Conservation (phyloP, 35 echinoderm and acorn worm species). For the Ophioderma brevispina region DNA sequence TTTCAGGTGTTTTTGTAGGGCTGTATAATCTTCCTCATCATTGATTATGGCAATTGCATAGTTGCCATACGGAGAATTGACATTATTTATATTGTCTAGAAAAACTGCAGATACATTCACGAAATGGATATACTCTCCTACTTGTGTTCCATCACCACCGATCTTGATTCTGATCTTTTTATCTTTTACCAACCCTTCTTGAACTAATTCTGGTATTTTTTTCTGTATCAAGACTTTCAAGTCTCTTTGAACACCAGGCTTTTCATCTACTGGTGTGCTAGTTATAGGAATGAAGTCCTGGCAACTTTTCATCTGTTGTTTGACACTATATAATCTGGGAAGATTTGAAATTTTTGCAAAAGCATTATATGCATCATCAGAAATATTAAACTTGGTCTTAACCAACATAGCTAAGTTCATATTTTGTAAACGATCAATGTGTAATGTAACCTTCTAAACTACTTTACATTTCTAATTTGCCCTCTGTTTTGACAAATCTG, state of each 20-base stretch:
- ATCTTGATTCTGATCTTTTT: conserved; percentile 20
- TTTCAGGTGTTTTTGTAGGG: no score
- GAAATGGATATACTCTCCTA: conserved; percentile 38
- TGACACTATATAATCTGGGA: conserved; percentile 11
- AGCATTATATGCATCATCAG: conserved; percentile 12
- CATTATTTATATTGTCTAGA: background rate
- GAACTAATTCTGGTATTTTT: background rate
- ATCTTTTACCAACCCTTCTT: background rate
- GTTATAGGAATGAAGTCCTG: conserved; percentile 4
- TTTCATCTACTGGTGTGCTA: background rate
- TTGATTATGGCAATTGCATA: conserved; percentile 49
- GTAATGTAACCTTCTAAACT: no score
- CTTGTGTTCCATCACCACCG: conserved; percentile 43
- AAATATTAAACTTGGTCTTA: conserved; percentile 33
- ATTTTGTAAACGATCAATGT: background rate
- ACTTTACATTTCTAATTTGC: no score
- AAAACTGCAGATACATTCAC: conserved; percentile 33
- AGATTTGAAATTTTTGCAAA: background rate
- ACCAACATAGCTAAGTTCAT: background rate
- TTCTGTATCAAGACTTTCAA: conserved; percentile 2
- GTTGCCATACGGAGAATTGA: conserved; percentile 29
- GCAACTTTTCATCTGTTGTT: conserved; percentile 8
- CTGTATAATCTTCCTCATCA: no score
- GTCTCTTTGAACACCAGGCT: conserved; percentile 24
- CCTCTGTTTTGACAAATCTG: no score